Conservation (phyloP, 2,888 invertebrate genomes). For the Tiphia femorata region DNA sequence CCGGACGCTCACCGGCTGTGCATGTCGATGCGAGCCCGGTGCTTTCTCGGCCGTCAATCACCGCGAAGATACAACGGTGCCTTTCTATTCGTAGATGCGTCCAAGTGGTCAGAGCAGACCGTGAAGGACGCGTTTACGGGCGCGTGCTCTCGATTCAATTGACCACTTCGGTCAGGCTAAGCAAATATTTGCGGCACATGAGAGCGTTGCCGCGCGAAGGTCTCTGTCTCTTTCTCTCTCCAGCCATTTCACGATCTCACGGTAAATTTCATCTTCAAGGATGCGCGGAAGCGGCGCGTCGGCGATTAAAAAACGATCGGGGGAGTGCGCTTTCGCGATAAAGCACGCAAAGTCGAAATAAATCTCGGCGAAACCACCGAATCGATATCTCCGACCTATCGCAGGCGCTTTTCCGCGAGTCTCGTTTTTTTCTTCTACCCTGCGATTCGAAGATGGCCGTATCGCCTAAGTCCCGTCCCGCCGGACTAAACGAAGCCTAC, state of each 20-base stretch:
- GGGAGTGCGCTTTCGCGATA: too few relatives aligned
- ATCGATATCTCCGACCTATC: too few relatives aligned
- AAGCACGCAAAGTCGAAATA: too few relatives aligned
- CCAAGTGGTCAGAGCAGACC: not conserved
- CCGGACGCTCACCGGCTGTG: too few relatives aligned
- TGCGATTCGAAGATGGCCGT: not conserved
- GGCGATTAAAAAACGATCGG: too few relatives aligned
- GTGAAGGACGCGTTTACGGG: not conserved
- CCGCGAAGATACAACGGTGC: not conserved
- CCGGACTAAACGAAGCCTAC: slow-evolving; percentile 12
- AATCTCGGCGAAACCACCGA: too few relatives aligned
- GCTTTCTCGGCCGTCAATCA: not conserved
- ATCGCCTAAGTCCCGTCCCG: not conserved
- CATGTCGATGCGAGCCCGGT: too few relatives aligned
- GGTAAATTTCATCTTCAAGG: too few relatives aligned
- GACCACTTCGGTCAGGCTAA: not conserved
- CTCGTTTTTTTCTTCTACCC: not conserved
- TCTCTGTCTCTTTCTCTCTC: too few relatives aligned
- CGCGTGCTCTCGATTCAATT: not conserved
- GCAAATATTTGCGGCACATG: slow-evolving; percentile 4
- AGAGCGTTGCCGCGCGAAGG: not conserved
- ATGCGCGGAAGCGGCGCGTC: too few relatives aligned
- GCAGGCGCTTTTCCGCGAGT: not conserved
- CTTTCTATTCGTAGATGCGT: slow-evolving; percentile 3
- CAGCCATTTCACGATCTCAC: not conserved